Evolutionary conservation across 2,113 vertebrate species (phyloP).

Genomic region (Lepus europaeus): DNA sequence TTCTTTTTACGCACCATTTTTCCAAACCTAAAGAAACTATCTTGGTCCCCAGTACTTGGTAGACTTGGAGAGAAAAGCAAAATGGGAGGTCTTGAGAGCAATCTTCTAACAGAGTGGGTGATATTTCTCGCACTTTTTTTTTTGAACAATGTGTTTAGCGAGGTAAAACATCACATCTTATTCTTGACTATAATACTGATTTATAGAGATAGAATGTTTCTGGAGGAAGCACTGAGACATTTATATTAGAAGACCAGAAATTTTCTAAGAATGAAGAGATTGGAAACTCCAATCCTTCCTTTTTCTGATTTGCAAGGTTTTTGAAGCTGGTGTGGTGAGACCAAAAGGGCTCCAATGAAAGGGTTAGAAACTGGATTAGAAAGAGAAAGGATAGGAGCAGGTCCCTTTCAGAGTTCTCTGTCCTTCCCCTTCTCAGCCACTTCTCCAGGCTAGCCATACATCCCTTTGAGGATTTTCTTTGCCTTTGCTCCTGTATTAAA

Average conservation of each 20-base stretch:
- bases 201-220: neutral
- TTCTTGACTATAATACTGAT: neutral
- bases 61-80: neutral
- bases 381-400: neutral
- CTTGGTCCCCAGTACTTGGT: neutral
- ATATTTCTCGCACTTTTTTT: neutral
- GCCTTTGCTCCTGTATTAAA: neutral
- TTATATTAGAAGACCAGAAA: neutral
- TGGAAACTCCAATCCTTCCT: neutral
- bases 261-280: neutral
- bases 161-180: neutral
- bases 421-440: neutral
- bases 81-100: neutral
- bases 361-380: neutral
- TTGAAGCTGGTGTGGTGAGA: neutral
- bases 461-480: conserved; percentile 42
- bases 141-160: neutral
- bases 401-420: neutral
- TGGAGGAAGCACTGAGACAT: neutral
- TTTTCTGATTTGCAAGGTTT: neutral
- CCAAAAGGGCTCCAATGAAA: neutral
- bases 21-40: neutral
- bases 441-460: neutral
- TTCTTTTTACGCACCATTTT: neutral
- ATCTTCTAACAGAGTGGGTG: conserved; percentile 11